Conservation (phyloP, 2,888 invertebrate species). For the Rotaria socialis region DNA sequence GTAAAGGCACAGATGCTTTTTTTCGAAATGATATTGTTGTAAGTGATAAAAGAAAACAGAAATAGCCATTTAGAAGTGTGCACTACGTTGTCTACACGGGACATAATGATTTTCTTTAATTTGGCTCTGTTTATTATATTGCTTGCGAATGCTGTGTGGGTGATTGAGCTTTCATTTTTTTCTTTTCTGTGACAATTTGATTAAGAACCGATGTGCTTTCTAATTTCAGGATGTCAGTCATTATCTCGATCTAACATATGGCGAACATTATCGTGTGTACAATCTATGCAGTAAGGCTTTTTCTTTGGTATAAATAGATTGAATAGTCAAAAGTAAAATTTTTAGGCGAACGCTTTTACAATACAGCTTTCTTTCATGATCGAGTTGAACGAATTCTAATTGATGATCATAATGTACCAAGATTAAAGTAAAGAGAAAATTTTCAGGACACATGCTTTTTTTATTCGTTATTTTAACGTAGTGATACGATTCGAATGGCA, state of each 20-base stretch:
- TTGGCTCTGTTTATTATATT: neutral
- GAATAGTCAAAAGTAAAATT: constrained; percentile 27
- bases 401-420: constrained; percentile 63
- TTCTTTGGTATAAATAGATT: neutral
- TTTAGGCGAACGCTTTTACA: constrained; percentile 61
- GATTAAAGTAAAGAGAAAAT: constrained; percentile 54
- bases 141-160: neutral
- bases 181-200: neutral
- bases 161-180: neutral
- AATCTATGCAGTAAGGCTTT: constrained; percentile 61
- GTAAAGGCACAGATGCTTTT: constrained; percentile 60
- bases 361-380: constrained; percentile 59
- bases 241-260: constrained; percentile 61
- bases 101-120: neutral
- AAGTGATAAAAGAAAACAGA: constrained; percentile 47
- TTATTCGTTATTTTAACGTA: constrained; percentile 49
- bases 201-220: neutral
- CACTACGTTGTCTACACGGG: neutral
- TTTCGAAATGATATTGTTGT: constrained; percentile 62
- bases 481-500: constrained; percentile 61
- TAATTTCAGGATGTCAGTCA: constrained; percentile 60
- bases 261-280: constrained; percentile 61
- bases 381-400: constrained; percentile 60
- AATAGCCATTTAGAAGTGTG: neutral
- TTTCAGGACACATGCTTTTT: neutral